phyloP scores from a whole-genome alignment of 2,797 vertebrate species.

The Distichodus sexfasciatus region DNA sequence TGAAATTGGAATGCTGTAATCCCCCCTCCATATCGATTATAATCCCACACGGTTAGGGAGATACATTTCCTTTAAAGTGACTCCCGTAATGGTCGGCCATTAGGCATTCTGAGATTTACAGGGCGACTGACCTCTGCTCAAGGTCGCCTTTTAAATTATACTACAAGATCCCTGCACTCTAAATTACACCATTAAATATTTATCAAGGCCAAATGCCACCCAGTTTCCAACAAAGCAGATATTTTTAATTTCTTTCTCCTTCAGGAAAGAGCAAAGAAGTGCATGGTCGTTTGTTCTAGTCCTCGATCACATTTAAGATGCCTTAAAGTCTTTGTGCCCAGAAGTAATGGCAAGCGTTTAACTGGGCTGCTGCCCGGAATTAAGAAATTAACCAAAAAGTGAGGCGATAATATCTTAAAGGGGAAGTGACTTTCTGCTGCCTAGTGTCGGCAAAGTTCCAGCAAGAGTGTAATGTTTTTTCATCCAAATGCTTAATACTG shows the following conservation, averaged over 20 bases:
- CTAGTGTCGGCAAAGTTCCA: neutral
- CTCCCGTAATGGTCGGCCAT: neutral
- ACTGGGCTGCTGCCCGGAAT: neutral
- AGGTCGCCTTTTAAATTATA: slow-evolving; percentile 24
- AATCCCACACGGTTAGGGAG: too few species aligned
- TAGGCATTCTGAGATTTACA: slow-evolving; percentile 12
- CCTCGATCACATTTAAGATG: neutral
- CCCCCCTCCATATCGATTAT: neutral
- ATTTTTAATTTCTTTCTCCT: slow-evolving; percentile 56
- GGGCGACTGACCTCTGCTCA: neutral
- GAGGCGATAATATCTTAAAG: neutral
- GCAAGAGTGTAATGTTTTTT: too few species aligned
- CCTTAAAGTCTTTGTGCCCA: slow-evolving; percentile 16
- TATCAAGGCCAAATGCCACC: slow-evolving; percentile 54
- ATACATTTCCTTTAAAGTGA: neutral
- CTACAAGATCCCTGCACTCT: slow-evolving; percentile 16
- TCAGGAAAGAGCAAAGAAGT: slow-evolving; percentile 49
- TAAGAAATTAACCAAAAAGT: neutral
- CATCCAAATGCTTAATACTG: too few species aligned
- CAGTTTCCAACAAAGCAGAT: slow-evolving; percentile 44
- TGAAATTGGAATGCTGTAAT: neutral
- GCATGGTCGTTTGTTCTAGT: slow-evolving; percentile 25
- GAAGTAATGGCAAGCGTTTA: neutral
- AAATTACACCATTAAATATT: slow-evolving; percentile 65
- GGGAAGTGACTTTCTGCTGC: neutral